These are phyloP conservation scores for Anolis carolinensis DNA, from an alignment of 2,113 vertebrate species.

Conservation along the genomic window DNA sequence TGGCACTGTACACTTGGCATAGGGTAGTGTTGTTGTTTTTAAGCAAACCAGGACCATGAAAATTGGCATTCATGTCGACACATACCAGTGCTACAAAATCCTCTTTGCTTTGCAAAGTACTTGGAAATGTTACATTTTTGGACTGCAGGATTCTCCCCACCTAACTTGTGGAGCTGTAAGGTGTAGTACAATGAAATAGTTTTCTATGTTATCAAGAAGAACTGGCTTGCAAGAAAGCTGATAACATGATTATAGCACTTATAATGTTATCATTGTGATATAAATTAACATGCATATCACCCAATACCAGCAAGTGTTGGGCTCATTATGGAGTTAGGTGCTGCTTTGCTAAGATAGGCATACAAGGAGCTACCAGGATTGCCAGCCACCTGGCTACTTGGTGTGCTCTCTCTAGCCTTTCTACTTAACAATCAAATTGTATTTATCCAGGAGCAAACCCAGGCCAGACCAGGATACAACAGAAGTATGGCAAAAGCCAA, in stretches of 20 bases:
- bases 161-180: too few species aligned
- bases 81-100: conserved; percentile 45
- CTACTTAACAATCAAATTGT: neutral
- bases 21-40: conserved; percentile 14
- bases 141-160: too few species aligned
- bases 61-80: conserved; percentile 74
- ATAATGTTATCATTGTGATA: neutral
- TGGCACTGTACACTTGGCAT: conserved; percentile 74
- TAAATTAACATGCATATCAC: neutral
- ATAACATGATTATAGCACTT: neutral
- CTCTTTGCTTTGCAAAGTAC: conserved; percentile 9
- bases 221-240: conserved; percentile 22
- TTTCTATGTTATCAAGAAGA: neutral
- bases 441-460: neutral
- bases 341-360: neutral
- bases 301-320: neutral
- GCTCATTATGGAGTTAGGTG: neutral
- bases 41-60: conserved; percentile 70
- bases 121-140: too few species aligned
- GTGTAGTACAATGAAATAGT: too few species aligned
- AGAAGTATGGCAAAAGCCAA: neutral
- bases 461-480: neutral
- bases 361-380: neutral
- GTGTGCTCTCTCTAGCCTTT: neutral
- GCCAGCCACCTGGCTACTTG: neutral